Conservation (phyloP, 2,888 invertebrate species). For the Podabrus alpinus region DNA sequence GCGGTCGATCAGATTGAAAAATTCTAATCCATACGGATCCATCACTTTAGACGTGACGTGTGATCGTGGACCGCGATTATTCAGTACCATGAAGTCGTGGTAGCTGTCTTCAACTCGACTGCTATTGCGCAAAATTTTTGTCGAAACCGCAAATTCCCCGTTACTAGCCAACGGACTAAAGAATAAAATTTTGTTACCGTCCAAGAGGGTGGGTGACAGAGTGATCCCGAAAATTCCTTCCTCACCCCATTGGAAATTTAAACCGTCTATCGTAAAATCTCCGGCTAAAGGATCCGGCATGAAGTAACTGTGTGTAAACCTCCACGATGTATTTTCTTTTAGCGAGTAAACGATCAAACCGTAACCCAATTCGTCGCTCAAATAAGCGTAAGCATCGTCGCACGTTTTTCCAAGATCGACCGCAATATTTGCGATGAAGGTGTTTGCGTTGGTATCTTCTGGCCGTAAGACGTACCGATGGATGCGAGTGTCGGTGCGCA, state of each 20-base stretch:
- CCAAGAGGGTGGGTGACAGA: conserved; percentile 63
- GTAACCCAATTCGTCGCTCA: conserved; percentile 82
- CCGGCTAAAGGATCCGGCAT: conserved; percentile 80
- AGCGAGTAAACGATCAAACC: conserved; percentile 81
- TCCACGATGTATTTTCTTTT: conserved; percentile 77
- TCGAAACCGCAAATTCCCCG: conserved; percentile 79
- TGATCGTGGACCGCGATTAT: conserved; percentile 67
- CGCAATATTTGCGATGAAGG: conserved; percentile 87
- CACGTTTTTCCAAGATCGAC: conserved; percentile 76
- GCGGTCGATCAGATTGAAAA: conserved; percentile 78
- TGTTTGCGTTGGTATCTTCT: conserved; percentile 75
- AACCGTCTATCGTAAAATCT: conserved; percentile 76
- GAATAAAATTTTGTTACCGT: conserved; percentile 73
- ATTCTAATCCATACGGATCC: conserved; percentile 72
- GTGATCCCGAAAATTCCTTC: conserved; percentile 79
- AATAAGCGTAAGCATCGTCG: conserved; percentile 78
- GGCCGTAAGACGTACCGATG: conserved; percentile 68
- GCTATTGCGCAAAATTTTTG: conserved; percentile 71
- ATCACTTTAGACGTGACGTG: conserved; percentile 77
- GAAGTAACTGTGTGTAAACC: conserved; percentile 78
- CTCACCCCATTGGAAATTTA: conserved; percentile 84
- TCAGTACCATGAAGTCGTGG: conserved; percentile 69
- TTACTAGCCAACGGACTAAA: conserved; percentile 81
- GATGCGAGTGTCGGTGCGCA: conserved; percentile 72
- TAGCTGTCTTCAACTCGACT: conserved; percentile 69